Evolutionary conservation across 2,797 vertebrate species (phyloP), one percentile per base, ranked within the genome.

Genomic region (Characodon lateralis): DNA sequence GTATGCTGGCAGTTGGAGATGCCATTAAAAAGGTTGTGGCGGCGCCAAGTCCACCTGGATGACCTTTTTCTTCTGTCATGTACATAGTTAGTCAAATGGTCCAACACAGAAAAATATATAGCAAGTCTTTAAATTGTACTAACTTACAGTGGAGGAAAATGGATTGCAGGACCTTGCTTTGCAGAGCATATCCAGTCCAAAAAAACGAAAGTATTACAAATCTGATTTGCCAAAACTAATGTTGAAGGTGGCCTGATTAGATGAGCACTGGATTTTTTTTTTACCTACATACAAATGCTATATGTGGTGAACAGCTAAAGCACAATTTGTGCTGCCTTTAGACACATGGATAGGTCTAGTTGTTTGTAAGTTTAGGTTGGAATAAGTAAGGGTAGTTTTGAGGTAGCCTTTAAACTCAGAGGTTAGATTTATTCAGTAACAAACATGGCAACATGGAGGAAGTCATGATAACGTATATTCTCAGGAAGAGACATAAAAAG

Each of bases 1-100:
- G 46, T 68, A 48, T 28, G 55, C 69, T 79, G 71, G 73, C 78
- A 56, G 39, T 70, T 74, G 74, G 41, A 78, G 76, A 56, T 73
- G 74, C 18, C 48, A 51, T 88, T 83, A 82, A 73, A 85, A 77
- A 22, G 6, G 0, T n/a, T 48, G 12, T 66, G 14, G 48, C 4
- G 58, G 51, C 35, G 20, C 35, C 69, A 51, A 61, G 18, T 68
- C 10, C 35, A 7, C 1, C 35, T 56, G 26, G 48, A 69, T 22
- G 41, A 51, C 31, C 65, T 50, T 82, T 78, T 78, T 72, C 71
- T 68, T 3, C 14, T 39, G 39, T 58, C 48, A 82, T 71, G 76
- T 20, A 0, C 74, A 65, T 9, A 1, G 55, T 78, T 50, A 71
- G 75, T 82, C 79, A 76, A 87, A 53, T 74, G 0, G 63, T 68